Conservation (phyloP, 2,888 invertebrate species). For the Alentia gelatinosa region DNA sequence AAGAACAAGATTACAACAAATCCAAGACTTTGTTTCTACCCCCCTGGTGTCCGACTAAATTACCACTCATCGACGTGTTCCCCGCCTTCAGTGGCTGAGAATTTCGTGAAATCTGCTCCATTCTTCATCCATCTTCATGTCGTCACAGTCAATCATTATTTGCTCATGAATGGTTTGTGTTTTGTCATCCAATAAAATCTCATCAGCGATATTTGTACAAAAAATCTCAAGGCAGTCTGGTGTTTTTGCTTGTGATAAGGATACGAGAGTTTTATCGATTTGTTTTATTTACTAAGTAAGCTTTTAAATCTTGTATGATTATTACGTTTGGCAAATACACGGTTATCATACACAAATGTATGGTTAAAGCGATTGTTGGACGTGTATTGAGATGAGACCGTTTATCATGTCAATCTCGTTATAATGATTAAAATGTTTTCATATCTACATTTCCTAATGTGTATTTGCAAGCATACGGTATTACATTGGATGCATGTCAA, state of each 20-base stretch:
- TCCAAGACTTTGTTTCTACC: not conserved
- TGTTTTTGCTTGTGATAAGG: not conserved
- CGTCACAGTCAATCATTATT: not conserved
- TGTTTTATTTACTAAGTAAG: too few species aligned
- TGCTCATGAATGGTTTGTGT: not conserved
- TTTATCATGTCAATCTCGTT: too few species aligned
- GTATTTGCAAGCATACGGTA: too few species aligned
- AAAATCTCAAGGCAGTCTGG: not conserved
- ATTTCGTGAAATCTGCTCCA: not conserved
- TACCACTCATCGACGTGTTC: not conserved
- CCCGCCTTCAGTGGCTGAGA: not conserved
- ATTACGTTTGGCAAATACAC: too few species aligned
- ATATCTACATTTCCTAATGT: too few species aligned
- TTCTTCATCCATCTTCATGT: not conserved
- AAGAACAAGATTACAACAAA: not conserved
- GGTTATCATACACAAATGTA: too few species aligned
- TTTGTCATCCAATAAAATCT: not conserved
- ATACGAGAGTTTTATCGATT: too few species aligned
- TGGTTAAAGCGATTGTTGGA: too few species aligned
- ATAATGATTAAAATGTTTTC: too few species aligned
- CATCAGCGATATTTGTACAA: not conserved
- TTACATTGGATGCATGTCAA: too few species aligned
- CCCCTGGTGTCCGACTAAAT: not conserved
- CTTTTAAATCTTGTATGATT: too few species aligned
- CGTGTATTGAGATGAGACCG: too few species aligned